These are phyloP conservation scores for Panagrolaimus sp. DNA, from an alignment of 1,140 invertebrate genomes.

Conservation along the genomic window DNA sequence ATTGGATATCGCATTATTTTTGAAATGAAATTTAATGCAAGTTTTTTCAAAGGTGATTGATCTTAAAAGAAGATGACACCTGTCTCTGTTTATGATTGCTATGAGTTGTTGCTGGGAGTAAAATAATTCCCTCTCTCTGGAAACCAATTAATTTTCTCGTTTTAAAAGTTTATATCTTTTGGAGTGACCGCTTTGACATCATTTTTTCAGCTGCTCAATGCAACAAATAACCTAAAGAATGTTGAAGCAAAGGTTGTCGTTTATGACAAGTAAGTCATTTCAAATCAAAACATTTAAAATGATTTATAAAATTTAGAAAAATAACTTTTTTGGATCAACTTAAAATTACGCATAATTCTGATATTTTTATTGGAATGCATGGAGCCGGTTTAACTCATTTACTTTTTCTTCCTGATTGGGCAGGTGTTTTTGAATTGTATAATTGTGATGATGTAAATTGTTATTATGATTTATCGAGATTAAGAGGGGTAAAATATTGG, in stretches of 20 bases:
- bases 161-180: too few relatives aligned
- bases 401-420: conserved; percentile 93
- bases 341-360: conserved; percentile 77
- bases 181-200: too few relatives aligned
- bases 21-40: conserved; percentile 22
- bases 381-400: conserved; percentile 91
- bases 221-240: conserved; percentile 59
- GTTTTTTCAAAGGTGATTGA: conserved; percentile 1
- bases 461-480: conserved; percentile 80
- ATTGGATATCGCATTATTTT: neutral
- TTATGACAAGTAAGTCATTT: conserved; percentile 57
- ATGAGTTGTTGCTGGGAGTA: conserved; percentile 13
- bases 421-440: conserved; percentile 88
- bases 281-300: neutral
- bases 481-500: conserved; percentile 85
- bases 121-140: conserved; percentile 2
- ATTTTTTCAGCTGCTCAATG: conserved; percentile 23
- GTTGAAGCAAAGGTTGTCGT: conserved; percentile 60
- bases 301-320: conserved; percentile 20
- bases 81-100: neutral
- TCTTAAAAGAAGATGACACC: neutral
- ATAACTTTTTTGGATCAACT: conserved; percentile 60
- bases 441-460: conserved; percentile 92
- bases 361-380: conserved; percentile 93
- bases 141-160: neutral